Evolutionary conservation across 2,113 vertebrate genomes (phyloP), one percentile per base, ranked within the genome.

Genomic region (Synodontis membranacea): DNA sequence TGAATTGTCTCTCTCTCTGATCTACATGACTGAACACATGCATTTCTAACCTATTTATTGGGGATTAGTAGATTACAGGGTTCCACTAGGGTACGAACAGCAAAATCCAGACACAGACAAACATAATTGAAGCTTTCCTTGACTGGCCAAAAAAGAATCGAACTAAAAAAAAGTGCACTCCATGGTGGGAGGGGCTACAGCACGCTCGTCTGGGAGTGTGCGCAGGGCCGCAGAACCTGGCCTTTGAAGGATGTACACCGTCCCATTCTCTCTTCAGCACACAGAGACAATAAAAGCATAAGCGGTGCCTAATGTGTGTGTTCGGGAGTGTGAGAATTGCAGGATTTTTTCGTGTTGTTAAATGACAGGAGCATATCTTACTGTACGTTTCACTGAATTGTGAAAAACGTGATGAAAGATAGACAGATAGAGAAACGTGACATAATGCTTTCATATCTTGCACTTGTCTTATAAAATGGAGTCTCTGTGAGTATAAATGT

Each of bases 211-310:
- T 93, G 94, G 96, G 95, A 96, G 96, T 96, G 95, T 96, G 96
- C 96, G 93, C 88, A 95, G 96, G 96, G 96, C 94, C 96, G 96
- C 96, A 97, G 96, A 95, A 96, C 96, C 96, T 95, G 96, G 96
- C 96, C 96, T 94, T 96, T 97, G 96, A 97, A 97, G 96, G 96
- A 94, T 95, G 92, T 96, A 91, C 91, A 94, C 96, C 93, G 93
- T 92, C 83, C 80, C 93, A 93, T 90, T 89, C 87, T 94, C 93
- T 87, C 79, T 94, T 58, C 52, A 58, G 78, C 91, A 88, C 93
- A 86, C 88, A 94, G 92, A 92, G 92, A 93, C 85, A 88, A 68
- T 81, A 70, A 84, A 83, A 83, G 50, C 50, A 60, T 76, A 80
- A 39, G 78, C 78, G 42, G 25, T 50, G 58, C 84, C 31, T 52